These are phyloP conservation scores for Myotis yumanensis DNA, from an alignment of 2,113 vertebrate species.

Conservation along the genomic window DNA sequence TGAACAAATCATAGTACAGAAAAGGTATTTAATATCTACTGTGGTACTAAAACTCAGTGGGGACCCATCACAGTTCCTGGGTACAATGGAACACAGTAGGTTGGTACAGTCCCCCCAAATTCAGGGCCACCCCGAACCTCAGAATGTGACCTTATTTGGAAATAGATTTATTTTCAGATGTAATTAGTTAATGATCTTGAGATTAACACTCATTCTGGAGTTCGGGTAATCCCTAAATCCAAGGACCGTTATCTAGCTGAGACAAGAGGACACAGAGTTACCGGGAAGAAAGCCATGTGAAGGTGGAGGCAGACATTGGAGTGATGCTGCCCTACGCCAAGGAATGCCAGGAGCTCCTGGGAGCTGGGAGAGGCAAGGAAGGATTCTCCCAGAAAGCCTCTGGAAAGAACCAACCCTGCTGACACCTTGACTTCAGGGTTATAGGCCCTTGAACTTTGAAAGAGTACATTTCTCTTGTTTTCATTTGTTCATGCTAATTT, in stretches of 20 bases:
- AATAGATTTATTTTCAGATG: neutral
- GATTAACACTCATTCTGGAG: neutral
- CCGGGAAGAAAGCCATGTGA: neutral
- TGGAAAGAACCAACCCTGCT: neutral
- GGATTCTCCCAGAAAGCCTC: neutral
- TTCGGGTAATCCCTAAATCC: neutral
- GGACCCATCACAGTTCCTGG: neutral
- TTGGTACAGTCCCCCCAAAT: neutral
- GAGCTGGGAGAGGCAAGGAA: neutral
- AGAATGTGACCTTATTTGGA: neutral
- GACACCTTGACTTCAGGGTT: neutral
- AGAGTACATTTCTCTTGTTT: neutral
- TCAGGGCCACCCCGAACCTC: neutral
- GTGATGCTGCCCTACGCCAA: neutral
- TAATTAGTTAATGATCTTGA: slow-evolving; percentile 1
- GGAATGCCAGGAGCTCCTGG: neutral
- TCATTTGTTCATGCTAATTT: neutral
- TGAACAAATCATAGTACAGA: neutral
- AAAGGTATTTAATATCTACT: neutral
- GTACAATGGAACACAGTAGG: neutral
- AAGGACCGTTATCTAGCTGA: neutral
- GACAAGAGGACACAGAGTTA: neutral
- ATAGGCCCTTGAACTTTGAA: neutral
- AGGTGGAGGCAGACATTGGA: neutral
- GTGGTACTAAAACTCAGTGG: neutral